Evolutionary conservation across 2,113 vertebrate species (phyloP), one percentile per base, ranked within the genome.

Genomic region (Nicator chloris): DNA sequence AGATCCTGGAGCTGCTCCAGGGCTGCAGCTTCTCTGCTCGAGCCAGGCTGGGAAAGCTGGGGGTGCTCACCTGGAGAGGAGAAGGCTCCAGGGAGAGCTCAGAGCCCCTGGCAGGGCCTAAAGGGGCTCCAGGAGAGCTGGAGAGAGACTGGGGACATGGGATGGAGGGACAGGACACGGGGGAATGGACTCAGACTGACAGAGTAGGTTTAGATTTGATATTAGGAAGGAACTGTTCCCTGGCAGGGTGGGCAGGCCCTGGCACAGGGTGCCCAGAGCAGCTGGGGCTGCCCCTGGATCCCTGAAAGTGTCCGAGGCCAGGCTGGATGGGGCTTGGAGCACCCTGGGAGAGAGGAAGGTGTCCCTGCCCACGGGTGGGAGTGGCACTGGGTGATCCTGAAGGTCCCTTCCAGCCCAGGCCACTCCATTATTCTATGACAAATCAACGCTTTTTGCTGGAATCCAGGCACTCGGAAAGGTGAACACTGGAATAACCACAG

Each of bases 131-230:
- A 64, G 35, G 40, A 80, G 42, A 87, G 30, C 40, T 54, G 75
- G 20, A 71, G 66, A 64, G 75, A 49, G 49, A 26, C 65, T 63
- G 56, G 39, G n/a, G 56, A 79, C 49, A 79, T 5, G 49, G 35
- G 0, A 1, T 27, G 31, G 42, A 80, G 49, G 26, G 35, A 42
- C 57, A 80, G 66, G 24, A 71, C 11, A 24, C 0, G 0, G 21
- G 19, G 26, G 21, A 47, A 35, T 88, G 75, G 56, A 11, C 10
- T 27, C 42, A 17, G 10, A 35, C 11, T 56, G 65, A 5, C 11
- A 56, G 35, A 40, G 21, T 5, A 56, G 9, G 11, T 40, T 31
- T 18, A 42, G 26, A 49, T 49, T 20, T 5, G 30, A 4, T 57
- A 19, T 26, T 13, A 2, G 26, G 57, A 26, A 26, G 10, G 16